Base-by-base conservation (phyloP, 2,888 invertebrate species). In the Lagria hirta region DNA sequence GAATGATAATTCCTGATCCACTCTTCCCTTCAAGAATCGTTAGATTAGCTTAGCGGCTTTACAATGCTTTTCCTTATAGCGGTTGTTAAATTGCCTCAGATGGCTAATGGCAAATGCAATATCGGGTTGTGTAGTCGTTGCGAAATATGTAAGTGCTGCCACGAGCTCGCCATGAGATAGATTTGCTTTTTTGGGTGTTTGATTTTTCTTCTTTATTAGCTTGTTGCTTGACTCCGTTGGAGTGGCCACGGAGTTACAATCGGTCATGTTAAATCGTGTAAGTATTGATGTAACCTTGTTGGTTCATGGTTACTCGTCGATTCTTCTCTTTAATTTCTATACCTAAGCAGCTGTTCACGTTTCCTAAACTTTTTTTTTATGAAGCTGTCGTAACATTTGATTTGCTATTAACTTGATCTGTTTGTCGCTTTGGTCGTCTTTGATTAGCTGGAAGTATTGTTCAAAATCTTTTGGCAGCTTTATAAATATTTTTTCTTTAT, bases 361-460 rank as follows among this genome's bases (percentile, higher is more conserved):
- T 14, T 2, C 28, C 37, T 4, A 37, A 15, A 10, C 17, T 15
- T 10, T 36, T 36, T n/a, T 2, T 17, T 15, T 12, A 17, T 15
- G 11, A 36, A 36, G 8, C 5, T 12, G n/a, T 32, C 7, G 7
- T 17, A 8, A n/a, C 5, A 36, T 15, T 8, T 29, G 11, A n/a
- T 15, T 8, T 22, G n/a, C 15, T 0, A 40, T 10, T 21, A 36
- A 36, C 2, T 24, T 36, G 30, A 46, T 12, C 7, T 42, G 5
- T 13, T 42, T 35, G 23, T 42, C 42, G 13, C 43, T 36, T 6
- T 42, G 36, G 17, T 47, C 43, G 8, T 33, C 15, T 3, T 17
- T 21, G 5, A 40, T 45, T 6, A 45, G 12, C 5, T 18, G 26
- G 7, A 32, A 10, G 14, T 36, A 12, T 24, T 32, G 27, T 8